phyloP scores from a whole-genome alignment of 2,888 invertebrate species.

The Troilus luridus region DNA sequence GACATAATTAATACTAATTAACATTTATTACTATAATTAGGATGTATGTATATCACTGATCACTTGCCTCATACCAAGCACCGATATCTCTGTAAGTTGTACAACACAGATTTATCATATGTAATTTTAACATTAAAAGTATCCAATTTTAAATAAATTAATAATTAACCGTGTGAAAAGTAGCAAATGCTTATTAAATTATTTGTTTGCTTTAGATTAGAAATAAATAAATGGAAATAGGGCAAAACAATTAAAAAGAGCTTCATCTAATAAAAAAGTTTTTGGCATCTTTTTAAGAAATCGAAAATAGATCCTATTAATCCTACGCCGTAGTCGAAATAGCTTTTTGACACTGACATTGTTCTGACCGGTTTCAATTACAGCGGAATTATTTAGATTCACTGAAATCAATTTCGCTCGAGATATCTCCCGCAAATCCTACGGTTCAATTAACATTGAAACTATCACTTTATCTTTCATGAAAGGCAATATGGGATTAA shows the following conservation, averaged over 20 bases:
- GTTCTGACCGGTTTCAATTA: neutral
- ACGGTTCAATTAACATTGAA: too few species aligned
- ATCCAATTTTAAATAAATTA: neutral
- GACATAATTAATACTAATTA: constrained; percentile 2
- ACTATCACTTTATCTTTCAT: too few species aligned
- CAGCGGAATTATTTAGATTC: neutral
- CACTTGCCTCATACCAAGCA: neutral
- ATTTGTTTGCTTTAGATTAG: too few species aligned
- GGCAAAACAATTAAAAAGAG: neutral
- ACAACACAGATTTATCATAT: too few species aligned
- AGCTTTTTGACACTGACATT: neutral
- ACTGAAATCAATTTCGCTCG: too few species aligned
- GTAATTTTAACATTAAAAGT: neutral
- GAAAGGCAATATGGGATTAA: too few species aligned
- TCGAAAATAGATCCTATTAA: neutral
- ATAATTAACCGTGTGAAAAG: neutral
- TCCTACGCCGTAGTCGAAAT: neutral
- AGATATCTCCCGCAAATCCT: too few species aligned
- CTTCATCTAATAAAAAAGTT: neutral
- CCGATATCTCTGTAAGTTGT: too few species aligned
- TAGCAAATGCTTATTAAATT: neutral
- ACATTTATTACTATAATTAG: neutral
- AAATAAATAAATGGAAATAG: neutral
- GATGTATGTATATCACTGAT: neutral
- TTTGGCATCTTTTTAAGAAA: neutral